Conservation (phyloP, 2,888 invertebrate genomes). For the Mallateleia sp. region DNA sequence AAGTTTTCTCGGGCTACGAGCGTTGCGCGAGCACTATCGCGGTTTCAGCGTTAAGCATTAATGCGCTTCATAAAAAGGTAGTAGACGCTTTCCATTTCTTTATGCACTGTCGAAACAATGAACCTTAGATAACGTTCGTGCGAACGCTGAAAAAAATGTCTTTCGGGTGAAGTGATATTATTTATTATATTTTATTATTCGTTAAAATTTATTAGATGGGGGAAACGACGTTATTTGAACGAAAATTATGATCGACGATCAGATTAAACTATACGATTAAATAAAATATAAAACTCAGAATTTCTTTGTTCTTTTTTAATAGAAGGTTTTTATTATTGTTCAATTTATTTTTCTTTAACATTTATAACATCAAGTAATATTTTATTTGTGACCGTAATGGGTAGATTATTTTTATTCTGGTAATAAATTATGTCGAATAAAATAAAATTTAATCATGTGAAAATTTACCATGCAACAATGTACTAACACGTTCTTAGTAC, state of each 20-base stretch:
- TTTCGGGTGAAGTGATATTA: neutral
- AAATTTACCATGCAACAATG: neutral
- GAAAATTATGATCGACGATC: neutral
- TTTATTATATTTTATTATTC: neutral
- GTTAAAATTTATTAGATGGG: no score
- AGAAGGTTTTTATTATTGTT: no score
- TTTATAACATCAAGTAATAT: no score
- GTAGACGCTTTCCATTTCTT: conserved; percentile 71
- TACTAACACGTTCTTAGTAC: neutral
- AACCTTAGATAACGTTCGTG: conserved; percentile 66
- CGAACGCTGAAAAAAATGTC: conserved; percentile 40
- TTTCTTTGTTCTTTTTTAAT: no score
- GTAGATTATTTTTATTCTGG: neutral
- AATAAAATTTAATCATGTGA: neutral
- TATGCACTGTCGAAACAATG: conserved; percentile 70
- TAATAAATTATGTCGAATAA: neutral
- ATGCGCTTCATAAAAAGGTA: conserved; percentile 68
- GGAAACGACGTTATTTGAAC: neutral
- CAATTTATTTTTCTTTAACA: no score
- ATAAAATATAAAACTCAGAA: no score
- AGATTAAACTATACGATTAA: no score
- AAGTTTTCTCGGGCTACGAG: conserved; percentile 49
- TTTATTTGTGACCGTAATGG: neutral
- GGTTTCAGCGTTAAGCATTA: conserved; percentile 62
- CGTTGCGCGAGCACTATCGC: conserved; percentile 71